These are phyloP conservation scores for Peromyscus aztecus DNA, from an alignment of 2,797 vertebrate genomes.

Conservation along the genomic window DNA sequence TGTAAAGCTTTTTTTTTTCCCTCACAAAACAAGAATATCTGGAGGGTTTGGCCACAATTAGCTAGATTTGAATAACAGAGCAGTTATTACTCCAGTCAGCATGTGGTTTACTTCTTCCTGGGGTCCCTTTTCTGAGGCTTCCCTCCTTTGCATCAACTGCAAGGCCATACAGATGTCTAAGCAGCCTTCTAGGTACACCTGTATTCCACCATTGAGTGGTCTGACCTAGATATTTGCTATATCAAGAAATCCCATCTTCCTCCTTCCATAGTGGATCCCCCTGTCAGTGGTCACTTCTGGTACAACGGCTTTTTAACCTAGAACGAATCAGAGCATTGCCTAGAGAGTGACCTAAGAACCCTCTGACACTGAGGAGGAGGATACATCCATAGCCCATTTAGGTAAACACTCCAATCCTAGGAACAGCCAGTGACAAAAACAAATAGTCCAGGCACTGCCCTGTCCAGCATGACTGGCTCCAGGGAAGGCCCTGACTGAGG, in stretches of 20 bases:
- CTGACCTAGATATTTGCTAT: background rate
- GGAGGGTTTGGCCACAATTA: background rate
- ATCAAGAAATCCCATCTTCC: background rate
- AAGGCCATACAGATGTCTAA: accelerated
- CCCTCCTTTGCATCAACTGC: background rate
- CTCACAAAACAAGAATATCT: conserved; percentile 10
- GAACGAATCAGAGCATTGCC: background rate
- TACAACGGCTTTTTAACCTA: background rate
- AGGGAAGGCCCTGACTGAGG: background rate
- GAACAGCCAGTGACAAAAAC: conserved; percentile 49
- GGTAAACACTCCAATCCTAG: background rate
- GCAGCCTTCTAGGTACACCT: background rate
- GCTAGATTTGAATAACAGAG: background rate
- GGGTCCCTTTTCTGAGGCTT: background rate
- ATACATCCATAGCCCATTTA: background rate
- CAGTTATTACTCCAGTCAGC: background rate
- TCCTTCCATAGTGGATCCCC: background rate
- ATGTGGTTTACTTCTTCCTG: background rate
- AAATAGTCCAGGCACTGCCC: conserved; percentile 37
- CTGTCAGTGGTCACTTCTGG: background rate
- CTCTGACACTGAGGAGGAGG: background rate
- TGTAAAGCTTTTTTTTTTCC: conserved; percentile 7
- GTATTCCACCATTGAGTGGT: background rate
- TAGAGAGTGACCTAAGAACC: background rate
- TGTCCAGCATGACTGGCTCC: background rate